phyloP scores from a whole-genome alignment of 2,888 invertebrate genomes.

The Adelphocoris suturalis region DNA sequence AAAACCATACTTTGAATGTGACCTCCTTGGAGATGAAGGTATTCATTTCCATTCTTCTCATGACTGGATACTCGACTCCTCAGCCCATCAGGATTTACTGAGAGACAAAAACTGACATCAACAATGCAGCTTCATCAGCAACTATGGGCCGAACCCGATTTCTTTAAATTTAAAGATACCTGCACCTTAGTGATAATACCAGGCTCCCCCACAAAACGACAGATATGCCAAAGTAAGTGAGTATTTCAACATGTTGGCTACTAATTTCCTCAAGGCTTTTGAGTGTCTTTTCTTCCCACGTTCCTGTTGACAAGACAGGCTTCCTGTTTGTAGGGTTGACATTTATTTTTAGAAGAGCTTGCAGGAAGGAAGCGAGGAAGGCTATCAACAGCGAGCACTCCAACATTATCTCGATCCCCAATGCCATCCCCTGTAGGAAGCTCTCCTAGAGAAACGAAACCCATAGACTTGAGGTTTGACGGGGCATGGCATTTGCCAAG shows the following conservation, averaged over 20 bases:
- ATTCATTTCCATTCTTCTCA: constrained; percentile 62
- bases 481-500: constrained; percentile 13
- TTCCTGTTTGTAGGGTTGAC: too few relatives aligned
- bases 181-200: constrained; percentile 70
- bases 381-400: constrained; percentile 26
- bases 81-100: constrained; percentile 60
- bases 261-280: constrained; percentile 72
- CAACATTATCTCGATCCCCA: constrained; percentile 16
- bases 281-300: constrained; percentile 66
- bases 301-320: constrained; percentile 74
- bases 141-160: constrained; percentile 70
- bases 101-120: constrained; percentile 52
- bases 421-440: background rate
- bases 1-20: constrained; percentile 64
- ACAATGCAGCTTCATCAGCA: constrained; percentile 41
- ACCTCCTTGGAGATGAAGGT: constrained; percentile 58
- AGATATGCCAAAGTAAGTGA: constrained; percentile 74
- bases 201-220: constrained; percentile 65
- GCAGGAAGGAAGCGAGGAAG: constrained; percentile 43
- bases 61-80: constrained; percentile 69
- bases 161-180: constrained; percentile 65
- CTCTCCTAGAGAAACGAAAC: constrained; percentile 29
- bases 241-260: constrained; percentile 72
- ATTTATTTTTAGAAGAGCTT: too few relatives aligned
- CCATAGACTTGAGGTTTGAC: constrained; percentile 4